Percentiles rank a stretch among this genome's conserved stretches.
These are phyloP conservation scores for Scelioninae gen. 1 DNA, from an alignment of 2,888 invertebrate species.

Conservation along the genomic window DNA sequence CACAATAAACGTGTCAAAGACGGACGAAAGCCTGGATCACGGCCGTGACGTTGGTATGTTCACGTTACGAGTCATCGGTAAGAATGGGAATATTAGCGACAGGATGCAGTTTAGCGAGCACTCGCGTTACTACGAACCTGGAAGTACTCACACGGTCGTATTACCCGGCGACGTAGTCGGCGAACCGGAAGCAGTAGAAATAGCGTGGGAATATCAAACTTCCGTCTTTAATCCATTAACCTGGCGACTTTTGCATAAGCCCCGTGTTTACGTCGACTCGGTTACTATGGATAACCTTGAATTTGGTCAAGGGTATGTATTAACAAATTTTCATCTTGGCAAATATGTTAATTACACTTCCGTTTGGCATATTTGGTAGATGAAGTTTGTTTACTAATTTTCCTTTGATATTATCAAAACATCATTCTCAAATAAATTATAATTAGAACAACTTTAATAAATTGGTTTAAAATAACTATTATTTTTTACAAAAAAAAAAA, in stretches of 20 bases:
- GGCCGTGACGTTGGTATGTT: slow-evolving; percentile 92
- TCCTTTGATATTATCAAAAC: no score
- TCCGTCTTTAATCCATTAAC: slow-evolving; percentile 92
- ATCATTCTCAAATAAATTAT: no score
- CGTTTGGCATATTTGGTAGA: no score
- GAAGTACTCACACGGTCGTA: slow-evolving; percentile 88
- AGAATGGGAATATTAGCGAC: slow-evolving; percentile 87
- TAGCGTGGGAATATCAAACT: slow-evolving; percentile 92
- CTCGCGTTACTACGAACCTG: slow-evolving; percentile 89
- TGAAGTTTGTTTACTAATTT: no score
- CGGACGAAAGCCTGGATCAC: slow-evolving; percentile 88
- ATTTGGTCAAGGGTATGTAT: slow-evolving; percentile 87
- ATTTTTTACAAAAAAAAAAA: no score
- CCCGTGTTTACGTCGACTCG: slow-evolving; percentile 90
- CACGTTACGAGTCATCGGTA: slow-evolving; percentile 88
- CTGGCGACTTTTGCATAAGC: slow-evolving; percentile 91
- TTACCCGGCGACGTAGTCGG: slow-evolving; percentile 89
- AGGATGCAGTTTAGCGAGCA: slow-evolving; percentile 86
- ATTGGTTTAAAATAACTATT: no score
- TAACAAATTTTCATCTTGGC: no score
- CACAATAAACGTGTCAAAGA: slow-evolving; percentile 89
- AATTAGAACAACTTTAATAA: no score
- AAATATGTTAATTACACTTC: no score
- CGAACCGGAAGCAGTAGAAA: slow-evolving; percentile 88
- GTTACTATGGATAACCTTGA: slow-evolving; percentile 90